A percentile compares a stretch with the other conserved stretches of the same genome.
These are phyloP conservation scores for Petrocephalus zakoni DNA, from an alignment of 2,113 vertebrate genomes.

Conservation along the genomic window DNA sequence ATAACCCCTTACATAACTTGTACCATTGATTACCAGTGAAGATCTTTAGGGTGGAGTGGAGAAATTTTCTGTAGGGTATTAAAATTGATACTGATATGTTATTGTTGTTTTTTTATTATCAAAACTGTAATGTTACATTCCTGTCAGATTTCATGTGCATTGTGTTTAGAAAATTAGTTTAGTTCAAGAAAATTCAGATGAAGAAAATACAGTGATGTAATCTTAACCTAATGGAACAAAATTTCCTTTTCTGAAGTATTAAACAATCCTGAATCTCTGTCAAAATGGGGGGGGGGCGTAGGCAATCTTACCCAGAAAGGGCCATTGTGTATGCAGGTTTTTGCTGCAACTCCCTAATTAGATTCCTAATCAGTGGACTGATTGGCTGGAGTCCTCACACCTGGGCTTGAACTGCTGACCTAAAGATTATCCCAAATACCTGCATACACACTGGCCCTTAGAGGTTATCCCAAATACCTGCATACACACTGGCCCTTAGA, in stretches of 20 bases:
- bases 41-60: neutral
- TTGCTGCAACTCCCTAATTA: neutral
- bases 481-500: neutral
- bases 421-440: neutral
- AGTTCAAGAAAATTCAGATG: neutral
- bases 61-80: neutral
- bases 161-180: neutral
- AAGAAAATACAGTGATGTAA: neutral
- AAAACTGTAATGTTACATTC: neutral
- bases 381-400: neutral
- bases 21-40: neutral
- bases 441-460: neutral
- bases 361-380: neutral
- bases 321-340: neutral
- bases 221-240: neutral
- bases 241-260: neutral
- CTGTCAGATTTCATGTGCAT: neutral
- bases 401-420: neutral
- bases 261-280: neutral
- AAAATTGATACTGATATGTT: neutral
- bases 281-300: neutral
- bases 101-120: neutral
- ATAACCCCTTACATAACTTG: neutral
- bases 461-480: no score
- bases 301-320: neutral